Evolutionary conservation across 2,888 invertebrate genomes (phyloP).

Genomic region (Cataglyphis rosenhaueri): DNA sequence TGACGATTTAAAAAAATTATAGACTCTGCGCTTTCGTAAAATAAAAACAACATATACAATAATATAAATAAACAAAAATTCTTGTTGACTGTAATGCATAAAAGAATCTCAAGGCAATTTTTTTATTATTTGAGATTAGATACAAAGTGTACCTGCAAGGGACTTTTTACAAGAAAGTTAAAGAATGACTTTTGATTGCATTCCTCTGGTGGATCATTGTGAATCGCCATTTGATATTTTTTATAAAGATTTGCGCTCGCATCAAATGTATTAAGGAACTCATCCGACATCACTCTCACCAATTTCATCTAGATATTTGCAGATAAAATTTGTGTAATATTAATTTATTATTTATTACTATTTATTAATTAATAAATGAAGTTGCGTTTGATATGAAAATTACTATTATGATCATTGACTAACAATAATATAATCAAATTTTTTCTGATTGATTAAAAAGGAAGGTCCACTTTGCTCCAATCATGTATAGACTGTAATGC

Average conservation of each 20-base stretch:
- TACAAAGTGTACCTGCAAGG: conserved; percentile 90
- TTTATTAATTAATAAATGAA: background rate
- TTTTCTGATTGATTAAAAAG: conserved; percentile 21
- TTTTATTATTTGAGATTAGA: conserved; percentile 39
- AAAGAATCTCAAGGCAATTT: background rate
- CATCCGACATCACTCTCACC: conserved; percentile 88
- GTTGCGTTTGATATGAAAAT: background rate
- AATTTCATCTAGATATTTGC: conserved; percentile 88
- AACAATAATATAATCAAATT: background rate
- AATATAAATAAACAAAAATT: background rate
- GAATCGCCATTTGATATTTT: conserved; percentile 95
- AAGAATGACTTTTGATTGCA: conserved; percentile 91
- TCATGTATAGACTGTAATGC: conserved; percentile 35
- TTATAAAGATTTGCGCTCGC: conserved; percentile 89
- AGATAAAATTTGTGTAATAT: conserved; percentile 1
- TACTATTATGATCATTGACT: background rate
- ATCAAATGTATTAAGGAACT: conserved; percentile 84
- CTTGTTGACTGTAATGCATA: background rate
- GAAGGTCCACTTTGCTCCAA: conserved; percentile 80
- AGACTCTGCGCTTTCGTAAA: conserved; percentile 6
- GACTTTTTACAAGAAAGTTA: conserved; percentile 94
- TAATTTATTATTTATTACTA: no score
- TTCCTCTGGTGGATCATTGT: conserved; percentile 92
- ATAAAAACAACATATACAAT: background rate
- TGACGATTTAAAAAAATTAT: background rate